These are phyloP conservation scores for Drosophila stalkeri DNA, from an alignment of 2,888 invertebrate species.

Conservation along the genomic window DNA sequence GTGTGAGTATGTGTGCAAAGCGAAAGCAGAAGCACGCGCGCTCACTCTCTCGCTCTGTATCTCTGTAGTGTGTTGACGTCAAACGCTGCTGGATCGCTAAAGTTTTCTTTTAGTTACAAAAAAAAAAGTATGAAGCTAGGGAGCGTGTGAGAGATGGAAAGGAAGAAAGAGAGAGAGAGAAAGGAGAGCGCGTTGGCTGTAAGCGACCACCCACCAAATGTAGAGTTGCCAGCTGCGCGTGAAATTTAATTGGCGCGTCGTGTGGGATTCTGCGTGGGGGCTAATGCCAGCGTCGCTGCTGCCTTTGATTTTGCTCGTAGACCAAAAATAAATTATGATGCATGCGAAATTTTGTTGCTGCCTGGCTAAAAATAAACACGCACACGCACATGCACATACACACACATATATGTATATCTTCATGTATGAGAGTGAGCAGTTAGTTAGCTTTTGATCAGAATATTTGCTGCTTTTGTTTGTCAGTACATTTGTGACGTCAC, in stretches of 20 bases:
- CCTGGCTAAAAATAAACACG: slow-evolving; percentile 62
- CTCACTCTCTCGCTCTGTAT: not conserved
- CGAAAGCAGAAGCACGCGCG: slow-evolving; percentile 53
- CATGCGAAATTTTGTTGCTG: slow-evolving; percentile 67
- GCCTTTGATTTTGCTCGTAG: slow-evolving; percentile 45
- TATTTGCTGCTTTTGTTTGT: slow-evolving; percentile 12
- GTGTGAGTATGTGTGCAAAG: slow-evolving; percentile 24
- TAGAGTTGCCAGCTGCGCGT: slow-evolving; percentile 66
- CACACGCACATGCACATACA: slow-evolving; percentile 6
- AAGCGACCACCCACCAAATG: slow-evolving; percentile 55
- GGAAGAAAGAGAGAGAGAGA: not conserved
- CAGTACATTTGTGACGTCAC: slow-evolving; percentile 59
- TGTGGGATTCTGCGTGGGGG: slow-evolving; percentile 54
- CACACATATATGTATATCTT: slow-evolving; percentile 2
- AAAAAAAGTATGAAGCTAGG: not conserved
- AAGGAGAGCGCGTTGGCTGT: not conserved
- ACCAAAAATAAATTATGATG: slow-evolving; percentile 77
- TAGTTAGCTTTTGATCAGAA: slow-evolving; percentile 1
- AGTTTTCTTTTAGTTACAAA: slow-evolving; percentile 42
- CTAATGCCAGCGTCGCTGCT: slow-evolving; percentile 8
- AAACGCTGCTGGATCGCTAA: slow-evolving; percentile 50
- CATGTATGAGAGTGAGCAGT: not conserved
- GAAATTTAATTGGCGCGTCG: slow-evolving; percentile 46
- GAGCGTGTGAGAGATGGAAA: not conserved
- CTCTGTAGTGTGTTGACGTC: slow-evolving; percentile 37